A percentile compares a stretch with the other conserved stretches of the same genome.
Evolutionary conservation across 2,797 vertebrate genomes (phyloP).

Genomic region (Acipenser oxyrinchus): DNA sequence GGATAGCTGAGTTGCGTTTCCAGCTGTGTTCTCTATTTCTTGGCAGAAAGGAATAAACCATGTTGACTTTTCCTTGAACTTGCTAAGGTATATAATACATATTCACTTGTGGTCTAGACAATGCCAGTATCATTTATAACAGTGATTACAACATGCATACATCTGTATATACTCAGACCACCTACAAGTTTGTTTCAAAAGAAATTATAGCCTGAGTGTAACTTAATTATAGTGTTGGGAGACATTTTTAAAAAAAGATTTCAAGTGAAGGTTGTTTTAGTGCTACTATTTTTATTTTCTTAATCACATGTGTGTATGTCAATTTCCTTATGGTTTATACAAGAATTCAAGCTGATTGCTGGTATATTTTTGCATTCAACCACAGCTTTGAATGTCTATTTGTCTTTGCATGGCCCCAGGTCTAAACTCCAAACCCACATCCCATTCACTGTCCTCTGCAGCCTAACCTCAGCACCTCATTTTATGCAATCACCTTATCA

Average conservation of each 20-base stretch:
- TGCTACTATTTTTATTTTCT: constrained; percentile 37
- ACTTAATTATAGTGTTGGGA: constrained; percentile 13
- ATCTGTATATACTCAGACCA: constrained; percentile 51
- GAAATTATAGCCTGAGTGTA: constrained; percentile 43
- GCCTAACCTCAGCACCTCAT: constrained; percentile 53
- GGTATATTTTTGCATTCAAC: constrained; percentile 55
- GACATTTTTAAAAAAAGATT: constrained; percentile 48
- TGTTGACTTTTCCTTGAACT: no score
- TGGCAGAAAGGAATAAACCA: no score
- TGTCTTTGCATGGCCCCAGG: constrained; percentile 62
- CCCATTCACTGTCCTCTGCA: constrained; percentile 50
- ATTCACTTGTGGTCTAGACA: constrained; percentile 48
- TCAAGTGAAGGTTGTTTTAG: constrained; percentile 42
- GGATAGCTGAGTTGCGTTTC: no score
- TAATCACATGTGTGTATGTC: constrained; percentile 13
- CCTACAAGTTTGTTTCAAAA: constrained; percentile 44
- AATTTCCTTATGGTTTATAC: constrained; percentile 36
- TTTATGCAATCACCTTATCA: constrained; percentile 55
- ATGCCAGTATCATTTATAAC: constrained; percentile 40
- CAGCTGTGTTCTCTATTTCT: no score
- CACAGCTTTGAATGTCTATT: constrained; percentile 52
- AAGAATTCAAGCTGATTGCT: constrained; percentile 47
- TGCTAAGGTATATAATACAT: constrained; percentile 26
- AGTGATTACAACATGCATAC: constrained; percentile 41
- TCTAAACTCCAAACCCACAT: constrained; percentile 58